Conservation (phyloP, 2,888 invertebrate genomes). For the Melanchra persicariae region DNA sequence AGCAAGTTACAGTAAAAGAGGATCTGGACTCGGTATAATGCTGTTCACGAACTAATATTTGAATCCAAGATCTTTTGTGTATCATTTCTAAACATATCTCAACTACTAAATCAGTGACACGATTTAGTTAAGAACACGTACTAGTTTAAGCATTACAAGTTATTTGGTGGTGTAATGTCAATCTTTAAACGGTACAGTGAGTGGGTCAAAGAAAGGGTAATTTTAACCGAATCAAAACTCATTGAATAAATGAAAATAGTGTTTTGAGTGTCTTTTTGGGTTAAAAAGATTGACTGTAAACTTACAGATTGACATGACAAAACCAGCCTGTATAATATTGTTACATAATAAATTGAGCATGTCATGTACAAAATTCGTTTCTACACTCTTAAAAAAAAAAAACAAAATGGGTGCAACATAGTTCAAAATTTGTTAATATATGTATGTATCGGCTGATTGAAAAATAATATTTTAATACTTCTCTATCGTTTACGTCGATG, state of each 20-base stretch:
- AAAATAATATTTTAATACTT: constrained; percentile 62
- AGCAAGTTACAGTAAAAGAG: background rate
- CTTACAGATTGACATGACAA: constrained; percentile 6
- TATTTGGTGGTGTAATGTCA: constrained; percentile 9
- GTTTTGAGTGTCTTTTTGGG: background rate
- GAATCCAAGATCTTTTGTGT: background rate
- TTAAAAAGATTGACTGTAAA: background rate
- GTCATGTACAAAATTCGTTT: constrained; percentile 47
- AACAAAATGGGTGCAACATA: constrained; percentile 53
- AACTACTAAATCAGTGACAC: background rate
- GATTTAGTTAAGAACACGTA: constrained; percentile 23
- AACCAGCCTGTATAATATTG: constrained; percentile 17
- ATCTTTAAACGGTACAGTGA: constrained; percentile 1
- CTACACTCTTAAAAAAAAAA: constrained; percentile 11
- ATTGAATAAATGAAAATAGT: no score
- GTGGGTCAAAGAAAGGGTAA: background rate
- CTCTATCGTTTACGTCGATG: constrained; percentile 12
- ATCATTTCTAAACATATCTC: no score
- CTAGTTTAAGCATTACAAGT: background rate
- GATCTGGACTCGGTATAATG: background rate
- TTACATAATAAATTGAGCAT: constrained; percentile 17
- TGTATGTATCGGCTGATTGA: constrained; percentile 54
- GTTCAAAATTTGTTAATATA: constrained; percentile 56
- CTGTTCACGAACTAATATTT: background rate
- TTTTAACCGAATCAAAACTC: background rate